Conservation (phyloP, 2,113 vertebrate genomes). For the Solea solea region DNA sequence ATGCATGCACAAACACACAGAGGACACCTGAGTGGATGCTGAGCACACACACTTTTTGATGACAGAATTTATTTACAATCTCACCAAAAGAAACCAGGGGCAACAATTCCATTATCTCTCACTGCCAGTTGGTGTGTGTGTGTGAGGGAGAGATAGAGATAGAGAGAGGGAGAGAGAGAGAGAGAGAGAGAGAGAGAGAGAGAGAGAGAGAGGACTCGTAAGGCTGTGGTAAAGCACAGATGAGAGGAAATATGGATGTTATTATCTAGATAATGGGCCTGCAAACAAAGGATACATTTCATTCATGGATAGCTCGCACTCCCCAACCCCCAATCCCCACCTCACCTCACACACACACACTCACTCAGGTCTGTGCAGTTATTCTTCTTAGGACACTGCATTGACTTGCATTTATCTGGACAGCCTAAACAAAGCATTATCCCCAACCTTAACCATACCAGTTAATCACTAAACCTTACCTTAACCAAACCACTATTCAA, state of each 20-base stretch:
- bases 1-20: neutral
- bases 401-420: no score
- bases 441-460: no score
- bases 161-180: conserved; percentile 3
- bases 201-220: conserved; percentile 50
- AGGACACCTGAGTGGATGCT: neutral
- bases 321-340: neutral
- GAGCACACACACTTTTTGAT: conserved; percentile 24
- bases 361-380: neutral
- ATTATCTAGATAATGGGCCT: conserved; percentile 74
- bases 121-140: conserved; percentile 17
- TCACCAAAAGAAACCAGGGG: conserved; percentile 60
- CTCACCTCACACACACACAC: neutral
- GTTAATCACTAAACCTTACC: no score
- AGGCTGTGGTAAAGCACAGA: conserved; percentile 69
- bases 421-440: no score
- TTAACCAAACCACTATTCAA: no score
- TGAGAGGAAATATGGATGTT: conserved; percentile 72
- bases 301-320: conserved; percentile 58
- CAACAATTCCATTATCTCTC: conserved; percentile 61
- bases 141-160: conserved; percentile 7
- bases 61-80: conserved; percentile 57
- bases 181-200: conserved; percentile 15
- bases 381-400: no score
- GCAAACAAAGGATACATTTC: conserved; percentile 75